Base-by-base conservation (phyloP, 2,888 invertebrate genomes). In the Kryphioiulus occultus region DNA sequence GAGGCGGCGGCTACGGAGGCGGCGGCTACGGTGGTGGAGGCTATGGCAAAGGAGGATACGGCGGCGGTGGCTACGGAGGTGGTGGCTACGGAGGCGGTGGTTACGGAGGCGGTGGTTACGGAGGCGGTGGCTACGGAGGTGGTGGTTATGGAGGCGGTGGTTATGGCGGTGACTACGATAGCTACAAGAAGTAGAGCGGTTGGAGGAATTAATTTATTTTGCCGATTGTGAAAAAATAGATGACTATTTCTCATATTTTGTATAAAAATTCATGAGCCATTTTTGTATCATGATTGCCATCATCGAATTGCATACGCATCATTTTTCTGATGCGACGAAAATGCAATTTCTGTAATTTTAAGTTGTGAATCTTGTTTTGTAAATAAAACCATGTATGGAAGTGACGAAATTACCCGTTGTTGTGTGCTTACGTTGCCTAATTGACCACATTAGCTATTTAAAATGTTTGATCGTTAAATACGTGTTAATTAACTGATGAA, bases 141-240 rank as follows among this genome's bases (percentile, higher is more conserved):
- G 59, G 59, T 59, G 59, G 59, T 4, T 59, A 59, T 59, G 59
- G 59, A 19, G 59, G 59, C 0, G 19, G 59, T 9, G 59, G 59
- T 9, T 15, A 19, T n/a, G n/a, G n/a, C 19, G 59, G 59, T 59
- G 59, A n/a, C n/a, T 59, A 59, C n/a, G 59, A n/a, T n/a, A n/a
- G 59, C n/a, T 59, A 59, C 59, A 59, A 59, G 59, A 59, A 59
- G n/a, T 59, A n/a, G n/a, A n/a, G 22, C 0, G 59, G 0, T 4
- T 59, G 4, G 59, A 59, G n/a, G 59, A 59, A n/a, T 59, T 59
- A 59, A 59, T 59, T 59, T 59, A 59, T 59, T 59, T 59, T 59
- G n/a, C 22, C 19, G 59, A 59, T 0, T 59, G 59, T n/a, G n/a
- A 59, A 59, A 59, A n/a, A n/a, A n/a, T n/a, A n/a, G n/a, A n/a